Base-by-base conservation (phyloP, 92 coral and sea anemone genomes). In the Actinostola sp. region DNA sequence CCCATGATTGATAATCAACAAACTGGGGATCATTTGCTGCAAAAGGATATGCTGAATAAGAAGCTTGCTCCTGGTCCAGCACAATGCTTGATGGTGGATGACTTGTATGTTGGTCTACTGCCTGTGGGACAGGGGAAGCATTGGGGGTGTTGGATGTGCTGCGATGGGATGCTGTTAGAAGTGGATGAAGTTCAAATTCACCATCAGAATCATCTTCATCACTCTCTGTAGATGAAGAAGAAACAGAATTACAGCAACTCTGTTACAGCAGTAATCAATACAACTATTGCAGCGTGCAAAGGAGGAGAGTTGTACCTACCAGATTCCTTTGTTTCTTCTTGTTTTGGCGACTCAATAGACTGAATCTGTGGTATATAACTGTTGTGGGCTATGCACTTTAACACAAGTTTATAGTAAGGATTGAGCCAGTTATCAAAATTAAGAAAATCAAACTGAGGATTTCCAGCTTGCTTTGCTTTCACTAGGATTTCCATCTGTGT, bases 391-490 rank as follows among this genome's bases (percentile, higher is more conserved):
- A 95, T 78, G 55, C 55, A 88, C 63, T 77, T 77, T 55, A 95
- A 73, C 65, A 95, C 84, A 57, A 83, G 97, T 42, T 93, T 88
- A 71, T 95, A 95, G 76, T 95, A 95, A 1, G 97, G 99, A 71
- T 95, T 92, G n/a, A 95, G 78, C 86, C 96, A 82, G 66, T 95
- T 89, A 55, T 89, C 99, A 45, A 85, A 92, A 58, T 86, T 83
- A 1, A 95, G 70, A 70, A 95, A 95, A 67, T 89, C 99, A 88
- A 95, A 95, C 87, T 95, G 99, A 8, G 93, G 97, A 70, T 95
- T 95, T 10, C 99, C 99, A 16, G 99, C 94, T 78, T 95, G 99
- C 66, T 95, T 95, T 72, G 99, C 99, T 69, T 95, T 95, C 13
- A 95, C 85, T 8, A 95, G 83, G 66, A 95, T 95, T 72, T 95